Evolutionary conservation across 1,140 invertebrate genomes (phyloP), one percentile per base, ranked within the genome.

Genomic region (Drosophila seguyi): DNA sequence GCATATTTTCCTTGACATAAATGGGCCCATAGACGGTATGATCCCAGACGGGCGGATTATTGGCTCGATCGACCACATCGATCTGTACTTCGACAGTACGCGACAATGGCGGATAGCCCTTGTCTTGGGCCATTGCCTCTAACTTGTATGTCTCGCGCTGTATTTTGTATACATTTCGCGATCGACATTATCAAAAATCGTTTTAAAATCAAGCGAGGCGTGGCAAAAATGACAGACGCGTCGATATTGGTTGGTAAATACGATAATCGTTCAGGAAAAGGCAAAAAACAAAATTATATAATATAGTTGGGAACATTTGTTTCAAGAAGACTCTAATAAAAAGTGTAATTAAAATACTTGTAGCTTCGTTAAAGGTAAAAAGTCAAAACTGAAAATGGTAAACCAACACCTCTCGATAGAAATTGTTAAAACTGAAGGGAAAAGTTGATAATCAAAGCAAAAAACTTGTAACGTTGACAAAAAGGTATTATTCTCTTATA

Each of bases 1-100:
- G 96, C 95, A 97, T 96, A 95, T 98, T 98, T 95, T 99, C 98
- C 95, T 97, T 97, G 94, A 98, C 97, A 96, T 96, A 97, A 95
- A 98, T 97, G 92, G 98, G 98, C 93, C 97, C 97, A 95, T 99
- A 99, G 93, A 97, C 96, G 93, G 96, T 95, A 95, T 98, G 96
- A 94, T 98, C 97, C 98, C 98, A 99, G 93, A 98, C 96, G 93
- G 98, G 98, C 93, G 98, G 97, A 95, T 98, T 98, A 96, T 98
- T 98, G 85, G 97, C 97, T 93, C 98, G 96, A 95, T 99, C 97
- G 94, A 98, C 98, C 94, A 98, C 97, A 95, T 98, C 98, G 95
- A 99, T 98, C 94, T 98, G 96, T 94, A 99, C 97, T 94, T 98
- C 98, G 94, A 99, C 98, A 93, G 97, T 97, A 94, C 97, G 95